Evolutionary conservation across 2,797 vertebrate genomes (phyloP).

Genomic region (Oceanodroma leucorhoa): DNA sequence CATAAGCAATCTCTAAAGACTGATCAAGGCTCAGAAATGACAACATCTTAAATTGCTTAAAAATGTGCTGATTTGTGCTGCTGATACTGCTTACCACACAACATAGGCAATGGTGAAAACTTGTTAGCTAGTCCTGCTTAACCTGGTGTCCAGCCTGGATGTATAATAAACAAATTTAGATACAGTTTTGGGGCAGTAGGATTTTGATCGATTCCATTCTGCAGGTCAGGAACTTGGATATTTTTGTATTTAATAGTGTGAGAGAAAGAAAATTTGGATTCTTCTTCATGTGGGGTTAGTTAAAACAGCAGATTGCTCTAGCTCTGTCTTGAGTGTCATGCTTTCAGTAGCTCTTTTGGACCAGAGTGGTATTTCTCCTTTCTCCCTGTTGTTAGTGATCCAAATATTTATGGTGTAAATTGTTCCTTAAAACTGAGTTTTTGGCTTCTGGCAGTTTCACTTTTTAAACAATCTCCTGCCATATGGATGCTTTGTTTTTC

Average conservation of each 20-base stretch:
- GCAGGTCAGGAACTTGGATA: not conserved
- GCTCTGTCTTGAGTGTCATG: not conserved
- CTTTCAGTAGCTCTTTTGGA: not conserved
- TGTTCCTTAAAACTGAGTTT: not conserved
- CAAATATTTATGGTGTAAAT: constrained; percentile 15
- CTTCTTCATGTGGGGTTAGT: not conserved
- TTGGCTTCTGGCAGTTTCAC: not conserved
- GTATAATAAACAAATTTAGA: not conserved
- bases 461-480: not conserved
- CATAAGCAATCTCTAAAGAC: not conserved
- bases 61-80: not conserved
- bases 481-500: not conserved
- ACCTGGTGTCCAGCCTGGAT: not conserved
- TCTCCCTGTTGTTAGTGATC: not conserved
- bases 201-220: not conserved
- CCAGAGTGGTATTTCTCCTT: not conserved
- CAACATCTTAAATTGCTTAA: not conserved
- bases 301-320: not conserved
- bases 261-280: not conserved
- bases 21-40: not conserved
- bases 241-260: not conserved
- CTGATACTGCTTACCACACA: not conserved
- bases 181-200: not conserved
- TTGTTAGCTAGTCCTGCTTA: not conserved
- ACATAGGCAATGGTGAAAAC: not conserved